Base-by-base conservation (phyloP, 1,140 invertebrate genomes). In the Chelonus insularis region DNA sequence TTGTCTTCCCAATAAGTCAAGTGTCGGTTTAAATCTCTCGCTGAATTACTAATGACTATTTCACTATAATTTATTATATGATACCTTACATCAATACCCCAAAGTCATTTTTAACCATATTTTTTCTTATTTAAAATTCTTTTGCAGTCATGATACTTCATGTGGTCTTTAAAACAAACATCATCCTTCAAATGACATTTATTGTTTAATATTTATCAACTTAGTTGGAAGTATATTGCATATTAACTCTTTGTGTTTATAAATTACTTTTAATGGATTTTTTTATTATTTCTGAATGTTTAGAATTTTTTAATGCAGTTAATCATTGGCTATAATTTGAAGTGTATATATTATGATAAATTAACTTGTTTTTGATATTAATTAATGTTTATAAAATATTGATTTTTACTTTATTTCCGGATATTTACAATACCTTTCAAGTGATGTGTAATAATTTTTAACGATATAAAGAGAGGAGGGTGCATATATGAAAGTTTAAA, bases 1-100 rank as follows among this genome's bases (percentile, higher is more conserved):
- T 67, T 65, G 61, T 67, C 55, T 67, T 60, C 65, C 63, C 50
- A 57, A 67, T 67, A 69, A 67, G 68, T 60, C 55, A 21, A 63
- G 34, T 59, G 57, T 29, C 55, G 45, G 60, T 51, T 39, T 23
- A 37, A 48, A 69, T 62, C 11, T 58, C 61, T 56, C 48, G 11
- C 21, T 16, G 68, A 65, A 69, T 67, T 39, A 55, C n/a, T 61
- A 59, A 68, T 66, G 8, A 63, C 41, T 60, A 63, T 52, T 60
- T 60, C 25, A 41, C 57, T 45, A 57, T 43, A 47, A 56, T 62
- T 36, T 18, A 18, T 21, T 45, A 21, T 21, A 48, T 37, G 20
- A 34, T 51, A 20, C 1, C 48, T 8, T 21, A 21, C n/a, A 37
- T 12, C 12, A 21, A 39, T 16, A 39, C 34, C 21, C 37, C 9